Conservation (phyloP, 2,113 vertebrate genomes). For the Tricholaema leucomelas region DNA sequence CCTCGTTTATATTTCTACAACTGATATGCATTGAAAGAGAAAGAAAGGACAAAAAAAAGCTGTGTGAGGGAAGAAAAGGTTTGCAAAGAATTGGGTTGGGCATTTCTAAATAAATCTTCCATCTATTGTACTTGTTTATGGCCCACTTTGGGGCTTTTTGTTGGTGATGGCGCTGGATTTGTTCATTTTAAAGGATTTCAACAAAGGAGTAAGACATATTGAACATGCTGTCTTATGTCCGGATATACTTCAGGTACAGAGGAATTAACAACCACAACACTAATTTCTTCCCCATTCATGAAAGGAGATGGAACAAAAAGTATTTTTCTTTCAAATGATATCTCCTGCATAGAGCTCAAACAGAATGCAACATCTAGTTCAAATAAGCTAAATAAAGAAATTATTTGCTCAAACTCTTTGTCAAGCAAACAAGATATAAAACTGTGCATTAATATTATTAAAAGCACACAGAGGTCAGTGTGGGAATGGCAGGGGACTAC, state of each 20-base stretch:
- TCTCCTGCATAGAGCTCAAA: background rate
- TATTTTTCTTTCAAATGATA: background rate
- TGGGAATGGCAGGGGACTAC: background rate
- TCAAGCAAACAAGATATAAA: background rate
- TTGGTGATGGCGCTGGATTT: background rate
- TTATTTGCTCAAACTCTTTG: background rate
- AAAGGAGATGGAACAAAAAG: background rate
- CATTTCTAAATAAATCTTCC: background rate
- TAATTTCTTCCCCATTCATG: background rate
- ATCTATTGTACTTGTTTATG: background rate
- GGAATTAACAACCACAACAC: background rate
- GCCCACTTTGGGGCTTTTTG: rapidly evolving
- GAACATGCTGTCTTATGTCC: background rate
- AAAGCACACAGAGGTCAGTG: background rate
- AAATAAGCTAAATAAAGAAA: background rate
- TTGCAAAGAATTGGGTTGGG: background rate
- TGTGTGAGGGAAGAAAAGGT: background rate
- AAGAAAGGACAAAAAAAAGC: background rate
- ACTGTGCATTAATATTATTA: background rate
- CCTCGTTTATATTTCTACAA: background rate
- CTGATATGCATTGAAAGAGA: background rate
- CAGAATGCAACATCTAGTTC: background rate
- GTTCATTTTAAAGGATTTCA: background rate
- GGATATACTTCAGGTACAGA: background rate
- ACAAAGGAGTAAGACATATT: background rate